These are phyloP conservation scores for Chrysochloris asiatica DNA, from an alignment of 2,113 vertebrate genomes.

Conservation along the genomic window DNA sequence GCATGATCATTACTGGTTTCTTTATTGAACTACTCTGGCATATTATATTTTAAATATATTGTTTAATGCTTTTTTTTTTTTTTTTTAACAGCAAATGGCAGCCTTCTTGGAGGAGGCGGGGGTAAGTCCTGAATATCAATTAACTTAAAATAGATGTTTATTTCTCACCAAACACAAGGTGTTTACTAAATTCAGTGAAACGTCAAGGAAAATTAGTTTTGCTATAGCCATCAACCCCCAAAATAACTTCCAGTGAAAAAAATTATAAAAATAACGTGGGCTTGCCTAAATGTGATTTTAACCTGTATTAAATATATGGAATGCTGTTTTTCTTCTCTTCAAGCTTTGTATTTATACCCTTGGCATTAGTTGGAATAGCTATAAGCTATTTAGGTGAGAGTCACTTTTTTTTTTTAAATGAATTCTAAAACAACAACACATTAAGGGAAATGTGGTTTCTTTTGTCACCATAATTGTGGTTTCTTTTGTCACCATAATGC, in stretches of 20 bases:
- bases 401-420: neutral
- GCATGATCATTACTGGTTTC: slow-evolving; percentile 7
- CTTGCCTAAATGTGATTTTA: slow-evolving; percentile 33
- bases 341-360: slow-evolving; percentile 33
- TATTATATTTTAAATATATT: slow-evolving; percentile 53
- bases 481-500: neutral
- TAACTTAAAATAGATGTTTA: slow-evolving; percentile 56
- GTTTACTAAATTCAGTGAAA: slow-evolving; percentile 32
- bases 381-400: neutral
- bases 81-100: slow-evolving; percentile 93
- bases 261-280: neutral
- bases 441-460: neutral
- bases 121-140: slow-evolving; percentile 88
- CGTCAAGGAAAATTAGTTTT: slow-evolving; percentile 19
- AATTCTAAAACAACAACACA: neutral
- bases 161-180: slow-evolving; percentile 6
- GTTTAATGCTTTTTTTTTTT: slow-evolving; percentile 71
- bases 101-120: slow-evolving; percentile 97
- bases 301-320: neutral
- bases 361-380: neutral
- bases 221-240: neutral
- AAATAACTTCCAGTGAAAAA: slow-evolving; percentile 37
- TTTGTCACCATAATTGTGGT: neutral
- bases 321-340: slow-evolving; percentile 4
- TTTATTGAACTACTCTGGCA: slow-evolving; percentile 40